These are phyloP conservation scores for Glossophaga mutica DNA, from an alignment of 2,797 vertebrate species.

Conservation along the genomic window DNA sequence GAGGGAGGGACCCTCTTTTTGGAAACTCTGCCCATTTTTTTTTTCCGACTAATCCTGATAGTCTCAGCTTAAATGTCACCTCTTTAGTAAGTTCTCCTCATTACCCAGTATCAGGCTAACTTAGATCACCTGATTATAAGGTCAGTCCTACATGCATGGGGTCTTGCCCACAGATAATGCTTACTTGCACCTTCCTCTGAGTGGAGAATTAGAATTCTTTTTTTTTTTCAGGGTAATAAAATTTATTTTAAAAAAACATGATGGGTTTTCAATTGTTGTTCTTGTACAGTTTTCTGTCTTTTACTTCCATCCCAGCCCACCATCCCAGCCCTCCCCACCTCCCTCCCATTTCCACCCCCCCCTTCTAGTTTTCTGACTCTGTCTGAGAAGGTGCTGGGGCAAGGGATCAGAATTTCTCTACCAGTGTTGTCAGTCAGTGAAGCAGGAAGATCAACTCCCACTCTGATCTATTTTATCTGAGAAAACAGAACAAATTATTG, in stretches of 20 bases:
- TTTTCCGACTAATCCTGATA: background rate
- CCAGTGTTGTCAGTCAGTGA: background rate
- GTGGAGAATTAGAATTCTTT: background rate
- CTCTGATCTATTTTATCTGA: background rate
- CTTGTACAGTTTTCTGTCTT: too few relatives aligned
- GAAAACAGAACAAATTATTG: background rate
- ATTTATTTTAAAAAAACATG: too few relatives aligned
- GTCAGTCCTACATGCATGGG: background rate
- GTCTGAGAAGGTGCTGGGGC: too few relatives aligned
- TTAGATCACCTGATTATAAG: background rate
- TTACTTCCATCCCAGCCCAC: too few relatives aligned
- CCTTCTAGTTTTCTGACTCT: too few relatives aligned
- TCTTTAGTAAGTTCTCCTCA: background rate
- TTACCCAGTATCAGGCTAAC: background rate
- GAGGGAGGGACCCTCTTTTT: background rate
- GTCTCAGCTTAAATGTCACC: background rate
- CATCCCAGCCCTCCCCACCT: too few relatives aligned
- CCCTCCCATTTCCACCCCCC: too few relatives aligned
- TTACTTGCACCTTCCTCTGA: background rate
- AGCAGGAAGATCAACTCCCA: background rate
- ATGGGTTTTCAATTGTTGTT: too few relatives aligned
- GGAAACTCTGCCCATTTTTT: background rate
- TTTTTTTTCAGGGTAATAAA: too few relatives aligned
- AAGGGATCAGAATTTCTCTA: background rate
- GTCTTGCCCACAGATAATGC: background rate